Base-by-base conservation (phyloP, 2,888 invertebrate species). In the Drosophila borborema region DNA sequence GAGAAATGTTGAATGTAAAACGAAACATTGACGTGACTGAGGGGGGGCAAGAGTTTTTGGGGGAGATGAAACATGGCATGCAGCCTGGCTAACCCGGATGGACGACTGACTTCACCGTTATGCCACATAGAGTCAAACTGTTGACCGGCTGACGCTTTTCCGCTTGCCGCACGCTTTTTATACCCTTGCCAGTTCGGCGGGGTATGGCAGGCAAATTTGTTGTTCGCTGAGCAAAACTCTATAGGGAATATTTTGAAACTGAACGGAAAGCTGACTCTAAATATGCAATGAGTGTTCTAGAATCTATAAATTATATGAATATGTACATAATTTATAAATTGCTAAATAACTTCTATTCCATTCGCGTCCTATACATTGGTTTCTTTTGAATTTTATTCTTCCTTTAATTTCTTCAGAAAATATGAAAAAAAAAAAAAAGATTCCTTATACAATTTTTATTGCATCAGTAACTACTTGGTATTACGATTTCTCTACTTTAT, bases 141-240 rank as follows among this genome's bases (percentile, higher is more conserved):
- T 59, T 73, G 76, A 67, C 78, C 67, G 48, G 63, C 74, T 63
- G 67, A 63, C 54, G 87, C 81, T 69, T 67, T 83, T 74, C 69
- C 74, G 78, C 65, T 71, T 64, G 70, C 71, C 10, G n/a, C 58
- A 74, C 67, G 70, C 36, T 51, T 68, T 58, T 38, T 6, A 49
- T 40, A 49, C 49, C 14, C 60, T 60, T 3, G 18, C 18, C 14
- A 10, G 10, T n/a, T 7, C 12, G 14, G 5, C 18, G 16, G 31
- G 20, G 16, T 16, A 31, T 28, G 23, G 2, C 6, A 12, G 18
- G 51, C 8, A n/a, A 28, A 48, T 48, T 28, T 49, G 48, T 6
- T 10, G 43, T 18, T 43, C 18, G 18, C 8, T 8, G 3, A 43
- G 12, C 6, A 2, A 1, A 45, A 45, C 20, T 6, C 20, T 20